Base-by-base conservation (phyloP, 92 coral and sea anemone species). In the Parazoanthus atlanticus region DNA sequence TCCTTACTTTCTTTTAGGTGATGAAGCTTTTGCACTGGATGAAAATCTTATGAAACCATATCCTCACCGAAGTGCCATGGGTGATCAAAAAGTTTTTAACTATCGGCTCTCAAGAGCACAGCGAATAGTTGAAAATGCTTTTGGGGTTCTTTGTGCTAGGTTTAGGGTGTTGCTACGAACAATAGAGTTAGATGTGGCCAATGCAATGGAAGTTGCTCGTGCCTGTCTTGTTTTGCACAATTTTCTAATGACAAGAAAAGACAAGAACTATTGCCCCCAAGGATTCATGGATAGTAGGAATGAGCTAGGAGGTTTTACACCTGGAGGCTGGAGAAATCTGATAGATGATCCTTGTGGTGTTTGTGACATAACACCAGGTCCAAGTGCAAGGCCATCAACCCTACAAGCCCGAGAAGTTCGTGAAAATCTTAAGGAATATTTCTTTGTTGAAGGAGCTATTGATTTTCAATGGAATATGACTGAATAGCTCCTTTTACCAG, bases 21-120 rank as follows among this genome's bases (percentile, higher is more conserved):
- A 93, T 89, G 95, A 93, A 28, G 95, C 95, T 17, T 93, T 93
- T 93, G 91, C 93, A 26, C 61, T 93, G 17, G 91, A 90, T 91
- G 82, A 33, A 10, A 90, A 90, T 85, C 80, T 93, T 32, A 91
- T 91, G 92, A 89, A 91, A 43, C 92, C 90, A 80, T 92, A 41
- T 46, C 89, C 92, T 0, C 91, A 89, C 36, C 46, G 89, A 43
- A 80, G 72, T 54, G 94, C 92, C 66, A 84, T 90, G 90, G 95
- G 93, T 25, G 89, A 86, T 90, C 71, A 93, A 49, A 93, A 93
- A 38, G 81, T 90, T 6, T 90, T 84, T 33, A 88, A 93, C 52
- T 93, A 89, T 56, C 40, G 83, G 8, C 91, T 82, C 69, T 91
- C 88, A 13, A 28, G 93, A 72, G 93, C 90, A 64, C 5, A 88